Percentiles rank a stretch among this genome's conserved stretches.
Conservation (phyloP, 1,140 invertebrate species). For the Papilio helenus region DNA sequence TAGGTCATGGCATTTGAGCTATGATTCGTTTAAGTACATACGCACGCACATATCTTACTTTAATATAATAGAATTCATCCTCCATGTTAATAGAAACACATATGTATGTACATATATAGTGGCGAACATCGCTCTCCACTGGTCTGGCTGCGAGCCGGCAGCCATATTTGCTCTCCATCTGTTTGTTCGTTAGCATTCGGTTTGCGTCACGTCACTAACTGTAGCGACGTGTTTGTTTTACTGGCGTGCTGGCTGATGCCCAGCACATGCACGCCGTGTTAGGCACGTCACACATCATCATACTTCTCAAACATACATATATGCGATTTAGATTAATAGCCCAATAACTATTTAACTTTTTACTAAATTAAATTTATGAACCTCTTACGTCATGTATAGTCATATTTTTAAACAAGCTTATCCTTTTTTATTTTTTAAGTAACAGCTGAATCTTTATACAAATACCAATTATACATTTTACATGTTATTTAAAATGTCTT, state of each 20-base stretch:
- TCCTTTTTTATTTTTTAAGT: no score
- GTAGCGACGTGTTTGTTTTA: neutral
- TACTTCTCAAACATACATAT: no score
- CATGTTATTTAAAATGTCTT: slow-evolving; percentile 42
- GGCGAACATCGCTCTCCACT: no score
- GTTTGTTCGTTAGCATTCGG: slow-evolving; percentile 2
- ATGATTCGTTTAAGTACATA: neutral
- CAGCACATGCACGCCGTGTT: no score
- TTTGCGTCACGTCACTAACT: neutral
- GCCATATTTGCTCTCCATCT: neutral
- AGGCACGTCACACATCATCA: neutral
- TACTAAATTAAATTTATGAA: no score
- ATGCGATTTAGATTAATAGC: no score
- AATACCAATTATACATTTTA: neutral
- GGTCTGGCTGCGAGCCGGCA: neutral
- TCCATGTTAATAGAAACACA: no score
- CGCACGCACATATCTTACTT: neutral
- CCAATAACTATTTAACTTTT: no score
- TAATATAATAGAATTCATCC: neutral
- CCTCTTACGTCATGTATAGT: no score
- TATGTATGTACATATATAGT: no score
- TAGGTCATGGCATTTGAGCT: no score
- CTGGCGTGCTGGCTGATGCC: neutral
- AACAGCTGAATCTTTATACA: neutral
- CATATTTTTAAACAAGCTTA: no score